Evolutionary conservation across 2,797 vertebrate species (phyloP), one percentile per base, ranked within the genome.

Genomic region (Carduelis carduelis): DNA sequence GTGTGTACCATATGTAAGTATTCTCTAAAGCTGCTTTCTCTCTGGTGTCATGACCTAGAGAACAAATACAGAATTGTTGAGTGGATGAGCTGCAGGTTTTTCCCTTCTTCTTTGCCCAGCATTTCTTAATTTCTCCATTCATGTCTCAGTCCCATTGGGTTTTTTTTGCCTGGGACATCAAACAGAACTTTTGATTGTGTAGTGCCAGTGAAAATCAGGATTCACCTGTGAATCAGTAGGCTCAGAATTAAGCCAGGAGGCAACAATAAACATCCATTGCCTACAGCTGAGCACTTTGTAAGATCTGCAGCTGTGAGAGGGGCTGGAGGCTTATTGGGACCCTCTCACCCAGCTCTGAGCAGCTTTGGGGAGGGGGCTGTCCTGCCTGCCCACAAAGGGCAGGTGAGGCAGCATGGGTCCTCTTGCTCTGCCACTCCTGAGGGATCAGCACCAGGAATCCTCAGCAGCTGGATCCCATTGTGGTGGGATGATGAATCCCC

Each of bases 11-110:
- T 41, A 39, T 83, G 68, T 46, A 75, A 90, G 53, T 4, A 9
- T 57, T 83, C 89, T 41, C 47, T 41, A n/a, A 81, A 82, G 57
- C 26, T 22, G 23, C 23, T 95, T 94, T 17, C 77, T 91, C 44
- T 90, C 27, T 60, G 26, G 24, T 56, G 57, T 66, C 26, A 2
- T 15, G 47, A 64, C 69, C 74, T 66, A 28, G 35, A 76, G 69
- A 91, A 76, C 88, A 94, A 95, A 90, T 28, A 56, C 27, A 72
- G 59, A 72, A 41, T 50, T 43, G 66, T 75, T 60, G 56, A 69
- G 60, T 69, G 61, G 64, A 75, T 83, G 34, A 89, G 59, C 92
- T 83, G 47, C 46, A 74, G 78, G 23, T 21, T 93, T 83, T 88
- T 35, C 41, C 32, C 32, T 32, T 80, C 55, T 43, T 37, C 70